Base-by-base conservation (phyloP, 2,797 vertebrate species). In the Gymnocypris eckloni region DNA sequence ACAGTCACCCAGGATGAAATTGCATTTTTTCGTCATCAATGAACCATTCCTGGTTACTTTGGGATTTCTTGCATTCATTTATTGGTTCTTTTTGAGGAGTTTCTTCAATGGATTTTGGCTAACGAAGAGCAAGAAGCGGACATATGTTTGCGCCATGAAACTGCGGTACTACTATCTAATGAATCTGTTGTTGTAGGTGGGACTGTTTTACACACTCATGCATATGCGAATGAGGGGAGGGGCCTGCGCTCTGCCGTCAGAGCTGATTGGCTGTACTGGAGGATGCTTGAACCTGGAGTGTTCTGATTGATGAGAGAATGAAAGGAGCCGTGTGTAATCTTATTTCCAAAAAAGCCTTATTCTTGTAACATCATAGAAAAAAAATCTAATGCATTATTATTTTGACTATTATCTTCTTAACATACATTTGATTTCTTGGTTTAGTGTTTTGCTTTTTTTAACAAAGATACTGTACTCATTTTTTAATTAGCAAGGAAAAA, bases 291-390 rank as follows among this genome's bases (percentile, higher is more conserved):
- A 81, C 45, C 41, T 61, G 86, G 90, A 88, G 89, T 89, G 89
- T 91, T 86, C 78, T 54, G 83, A 86, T 69, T 80, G 79, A 48
- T 78, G 83, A n/a, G 15, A 39, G 71, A 89, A 73, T 92, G 93
- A 92, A 94, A 92, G 92, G 93, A 93, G 94, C 92, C 92, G 93
- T 94, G 93, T 93, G 93, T 94, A 91, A 94, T 94, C 92, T 94
- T 94, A 94, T 95, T 96, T 95, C 95, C 95, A 94, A 95, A 95
- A 95, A 95, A 95, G 95, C 95, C 95, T 96, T 96, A 96, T 95
- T 95, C 94, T 91, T 94, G 94, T 94, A 93, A 95, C 94, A 94
- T 95, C 93, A 93, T 93, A 81, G 79, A 50, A 33, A n/a, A 67
- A 67, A 66, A 80, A 59, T 45, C 50, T 48, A 81, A 92, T 91